Evolutionary conservation across 2,888 invertebrate species (phyloP).

Genomic region (Athalia cordata): DNA sequence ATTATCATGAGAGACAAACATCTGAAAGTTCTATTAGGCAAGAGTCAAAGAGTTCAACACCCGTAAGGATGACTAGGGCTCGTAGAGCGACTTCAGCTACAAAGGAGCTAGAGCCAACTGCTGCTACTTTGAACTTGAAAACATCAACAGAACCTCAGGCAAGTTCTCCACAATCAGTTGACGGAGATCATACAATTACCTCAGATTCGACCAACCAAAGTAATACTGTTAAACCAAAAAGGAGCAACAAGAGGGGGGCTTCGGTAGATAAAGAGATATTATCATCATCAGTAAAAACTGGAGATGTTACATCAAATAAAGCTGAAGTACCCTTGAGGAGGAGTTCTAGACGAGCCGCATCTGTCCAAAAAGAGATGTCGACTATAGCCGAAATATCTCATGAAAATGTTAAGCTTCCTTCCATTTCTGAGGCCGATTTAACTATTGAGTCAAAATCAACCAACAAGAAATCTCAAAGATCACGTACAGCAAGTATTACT

Average conservation of each 20-base stretch:
- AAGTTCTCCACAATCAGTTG: neutral
- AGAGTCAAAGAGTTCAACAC: conserved; percentile 42
- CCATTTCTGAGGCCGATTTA: conserved; percentile 12
- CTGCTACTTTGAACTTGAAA: conserved; percentile 2
- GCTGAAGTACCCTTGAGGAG: conserved; percentile 53
- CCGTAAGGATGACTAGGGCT: conserved; percentile 55
- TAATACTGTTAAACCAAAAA: conserved; percentile 7
- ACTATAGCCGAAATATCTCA: conserved; percentile 24
- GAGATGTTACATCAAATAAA: conserved; percentile 33
- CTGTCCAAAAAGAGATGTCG: conserved; percentile 57
- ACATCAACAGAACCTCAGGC: neutral
- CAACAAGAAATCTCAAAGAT: conserved; percentile 18
- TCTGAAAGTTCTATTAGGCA: neutral
- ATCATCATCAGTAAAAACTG: conserved; percentile 6
- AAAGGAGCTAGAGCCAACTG: conserved; percentile 49
- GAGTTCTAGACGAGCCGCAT: conserved; percentile 58
- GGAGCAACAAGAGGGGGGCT: neutral
- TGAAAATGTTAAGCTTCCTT: conserved; percentile 21
- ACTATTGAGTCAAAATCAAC: neutral
- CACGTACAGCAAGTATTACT: conserved; percentile 8
- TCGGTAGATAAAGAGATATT: conserved; percentile 22
- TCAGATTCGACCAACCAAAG: conserved; percentile 12
- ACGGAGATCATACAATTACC: neutral
- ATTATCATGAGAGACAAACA: neutral
- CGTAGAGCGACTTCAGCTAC: conserved; percentile 57